Conservation (phyloP, 2,888 invertebrate species). For the Eristalis tenax region DNA sequence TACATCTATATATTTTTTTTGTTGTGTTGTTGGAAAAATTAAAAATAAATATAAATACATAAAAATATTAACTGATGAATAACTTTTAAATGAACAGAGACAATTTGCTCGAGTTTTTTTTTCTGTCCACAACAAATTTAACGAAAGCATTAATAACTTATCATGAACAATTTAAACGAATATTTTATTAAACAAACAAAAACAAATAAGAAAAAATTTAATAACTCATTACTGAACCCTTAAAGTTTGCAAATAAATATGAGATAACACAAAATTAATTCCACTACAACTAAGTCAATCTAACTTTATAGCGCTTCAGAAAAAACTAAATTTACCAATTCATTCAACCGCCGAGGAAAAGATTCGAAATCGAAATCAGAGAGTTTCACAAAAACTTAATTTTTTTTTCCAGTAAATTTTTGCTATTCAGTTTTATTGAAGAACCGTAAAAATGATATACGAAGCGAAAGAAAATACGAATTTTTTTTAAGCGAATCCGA, state of each 20-base stretch:
- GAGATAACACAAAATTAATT: background rate
- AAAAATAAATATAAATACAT: slow-evolving; percentile 56
- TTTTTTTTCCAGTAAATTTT: slow-evolving; percentile 59
- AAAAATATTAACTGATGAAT: background rate
- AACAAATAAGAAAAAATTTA: background rate
- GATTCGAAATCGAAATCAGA: background rate
- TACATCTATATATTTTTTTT: slow-evolving; percentile 43
- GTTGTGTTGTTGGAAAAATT: slow-evolving; percentile 64
- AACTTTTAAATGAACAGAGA: slow-evolving; percentile 3
- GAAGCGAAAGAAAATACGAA: background rate
- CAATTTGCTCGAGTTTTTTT: slow-evolving; percentile 67
- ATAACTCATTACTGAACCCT: slow-evolving; percentile 4
- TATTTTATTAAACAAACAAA: slow-evolving; percentile 66
- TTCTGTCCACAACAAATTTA: slow-evolving; percentile 22
- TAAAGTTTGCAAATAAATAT: background rate
- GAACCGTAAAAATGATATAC: slow-evolving; percentile 20
- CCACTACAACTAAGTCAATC: background rate
- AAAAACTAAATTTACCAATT: background rate
- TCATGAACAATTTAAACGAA: slow-evolving; percentile 40
- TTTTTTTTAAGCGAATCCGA: slow-evolving; percentile 57
- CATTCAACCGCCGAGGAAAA: background rate
- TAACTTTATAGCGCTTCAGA: slow-evolving; percentile 15
- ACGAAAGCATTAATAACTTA: slow-evolving; percentile 28
- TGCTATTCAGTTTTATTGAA: slow-evolving; percentile 54
- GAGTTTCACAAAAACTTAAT: slow-evolving; percentile 3